Evolutionary conservation across 1,140 invertebrate genomes (phyloP), one percentile per base, ranked within the genome.

Genomic region (Drosophila nigromelanica): DNA sequence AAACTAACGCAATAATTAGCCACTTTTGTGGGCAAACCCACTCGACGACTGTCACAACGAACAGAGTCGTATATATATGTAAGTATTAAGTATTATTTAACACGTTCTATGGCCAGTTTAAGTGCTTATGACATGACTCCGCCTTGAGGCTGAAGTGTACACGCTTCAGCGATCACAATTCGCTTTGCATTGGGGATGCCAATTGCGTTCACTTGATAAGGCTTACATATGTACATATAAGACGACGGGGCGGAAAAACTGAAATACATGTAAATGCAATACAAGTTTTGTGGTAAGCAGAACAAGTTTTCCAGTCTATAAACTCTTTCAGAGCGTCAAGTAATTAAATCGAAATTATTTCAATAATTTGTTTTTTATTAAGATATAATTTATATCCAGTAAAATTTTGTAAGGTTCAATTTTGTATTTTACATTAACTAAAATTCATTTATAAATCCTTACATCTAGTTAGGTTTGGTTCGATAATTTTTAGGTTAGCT

Each of bases 41-140:
- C 80, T 83, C 64, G 50, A 78, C 70, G 85, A 80, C 78, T 85
- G 81, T 85, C 81, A 87, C 82, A 87, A 75, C 81, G 48, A 58
- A 52, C 76, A 59, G 15, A 60, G 52, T 58, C 27, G 27, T 6
- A 27, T 27, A 27, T 6, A 2, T 27, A 27, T 6, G 5, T 27
- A 27, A 51, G 50, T 2, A 14, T 14, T 35, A 15, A 48, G 6
- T 69, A 59, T 62, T 58, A 35, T 21, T 40, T 67, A 74, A 73
- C 70, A 76, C 54, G 63, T 83, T 83, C 80, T 83, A 48, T 35
- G 35, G 24, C 21, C 35, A 37, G 35, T 47, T 59, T 18, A 45
- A 58, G 62, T 56, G 51, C 52, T 70, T 82, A 67, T 71, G 56
- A 62, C 73, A 37, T 48, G 37, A 33, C 54, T 59, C 43, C 30